Conservation (phyloP, 2,888 invertebrate genomes). For the Caenorhabditis afra region DNA sequence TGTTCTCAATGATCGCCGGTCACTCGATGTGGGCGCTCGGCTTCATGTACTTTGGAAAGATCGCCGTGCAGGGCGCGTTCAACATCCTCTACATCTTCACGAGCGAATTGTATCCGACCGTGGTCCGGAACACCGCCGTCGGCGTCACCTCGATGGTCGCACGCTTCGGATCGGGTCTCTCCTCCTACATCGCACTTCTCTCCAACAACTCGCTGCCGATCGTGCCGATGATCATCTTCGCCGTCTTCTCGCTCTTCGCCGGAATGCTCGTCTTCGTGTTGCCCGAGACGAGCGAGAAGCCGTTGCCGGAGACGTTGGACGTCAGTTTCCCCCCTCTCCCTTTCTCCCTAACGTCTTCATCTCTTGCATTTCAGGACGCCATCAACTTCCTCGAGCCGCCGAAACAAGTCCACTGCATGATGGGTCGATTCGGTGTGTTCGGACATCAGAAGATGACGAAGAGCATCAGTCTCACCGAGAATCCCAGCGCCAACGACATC, state of each 20-base stretch:
- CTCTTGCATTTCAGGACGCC: slow-evolving; percentile 39
- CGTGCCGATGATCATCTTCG: slow-evolving; percentile 81
- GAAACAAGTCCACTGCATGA: slow-evolving; percentile 60
- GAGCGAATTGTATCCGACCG: slow-evolving; percentile 80
- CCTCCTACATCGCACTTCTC: slow-evolving; percentile 79
- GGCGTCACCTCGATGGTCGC: slow-evolving; percentile 78
- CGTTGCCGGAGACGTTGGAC: slow-evolving; percentile 79
- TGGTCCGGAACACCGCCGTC: slow-evolving; percentile 79
- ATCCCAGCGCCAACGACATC: slow-evolving; percentile 46
- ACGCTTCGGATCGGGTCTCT: slow-evolving; percentile 78
- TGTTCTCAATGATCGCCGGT: slow-evolving; percentile 69
- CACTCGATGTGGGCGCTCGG: slow-evolving; percentile 74
- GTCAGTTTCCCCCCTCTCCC: no score
- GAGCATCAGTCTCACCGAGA: slow-evolving; percentile 57
- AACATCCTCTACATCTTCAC: slow-evolving; percentile 81
- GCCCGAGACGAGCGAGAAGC: slow-evolving; percentile 79
- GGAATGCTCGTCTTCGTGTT: slow-evolving; percentile 78
- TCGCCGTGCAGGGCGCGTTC: slow-evolving; percentile 80
- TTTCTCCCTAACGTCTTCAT: no score
- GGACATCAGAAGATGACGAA: slow-evolving; percentile 59
- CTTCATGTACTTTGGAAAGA: slow-evolving; percentile 79
- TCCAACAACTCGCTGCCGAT: slow-evolving; percentile 79
- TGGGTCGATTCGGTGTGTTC: slow-evolving; percentile 50
- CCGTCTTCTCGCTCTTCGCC: slow-evolving; percentile 79
- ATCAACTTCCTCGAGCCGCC: slow-evolving; percentile 55